Evolutionary conservation across 2,113 vertebrate species (phyloP).

Genomic region (Myanophis thanlyinensis): DNA sequence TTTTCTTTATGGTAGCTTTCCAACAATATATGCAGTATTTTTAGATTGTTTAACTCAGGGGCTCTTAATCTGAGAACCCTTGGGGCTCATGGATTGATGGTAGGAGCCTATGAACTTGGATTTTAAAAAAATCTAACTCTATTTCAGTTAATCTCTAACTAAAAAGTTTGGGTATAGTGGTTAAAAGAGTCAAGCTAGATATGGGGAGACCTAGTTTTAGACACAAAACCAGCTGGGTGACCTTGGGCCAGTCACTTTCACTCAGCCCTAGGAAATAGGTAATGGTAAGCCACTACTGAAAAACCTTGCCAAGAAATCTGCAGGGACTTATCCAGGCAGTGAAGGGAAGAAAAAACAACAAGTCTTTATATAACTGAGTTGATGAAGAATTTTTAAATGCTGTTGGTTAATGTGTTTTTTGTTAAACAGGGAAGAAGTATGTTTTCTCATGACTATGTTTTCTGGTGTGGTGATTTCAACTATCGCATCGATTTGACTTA

Average conservation of each 20-base stretch:
- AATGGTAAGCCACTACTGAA: neutral
- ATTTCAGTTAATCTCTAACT: neutral
- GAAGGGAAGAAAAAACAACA: neutral
- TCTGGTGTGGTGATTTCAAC: conserved; percentile 83
- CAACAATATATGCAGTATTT: neutral
- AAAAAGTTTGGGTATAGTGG: neutral
- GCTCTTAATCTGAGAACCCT: neutral
- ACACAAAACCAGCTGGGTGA: too few species aligned
- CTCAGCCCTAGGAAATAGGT: neutral
- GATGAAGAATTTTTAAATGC: conserved; percentile 1
- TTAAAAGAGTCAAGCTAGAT: neutral
- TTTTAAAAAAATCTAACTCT: neutral
- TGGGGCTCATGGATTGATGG: neutral
- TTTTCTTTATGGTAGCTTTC: neutral
- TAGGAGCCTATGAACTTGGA: neutral
- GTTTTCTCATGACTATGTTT: conserved; percentile 81
- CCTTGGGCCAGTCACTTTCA: neutral
- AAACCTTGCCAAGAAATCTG: neutral
- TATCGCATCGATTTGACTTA: conserved; percentile 79
- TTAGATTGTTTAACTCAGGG: neutral
- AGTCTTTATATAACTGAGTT: neutral
- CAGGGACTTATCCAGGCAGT: neutral
- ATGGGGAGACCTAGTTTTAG: too few species aligned
- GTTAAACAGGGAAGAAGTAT: conserved; percentile 67
- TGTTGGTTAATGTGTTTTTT: conserved; percentile 3